A percentile compares a stretch with the other conserved stretches of the same genome.
Conservation (phyloP, 2,888 invertebrate genomes). For the Acanthopleura granulata region DNA sequence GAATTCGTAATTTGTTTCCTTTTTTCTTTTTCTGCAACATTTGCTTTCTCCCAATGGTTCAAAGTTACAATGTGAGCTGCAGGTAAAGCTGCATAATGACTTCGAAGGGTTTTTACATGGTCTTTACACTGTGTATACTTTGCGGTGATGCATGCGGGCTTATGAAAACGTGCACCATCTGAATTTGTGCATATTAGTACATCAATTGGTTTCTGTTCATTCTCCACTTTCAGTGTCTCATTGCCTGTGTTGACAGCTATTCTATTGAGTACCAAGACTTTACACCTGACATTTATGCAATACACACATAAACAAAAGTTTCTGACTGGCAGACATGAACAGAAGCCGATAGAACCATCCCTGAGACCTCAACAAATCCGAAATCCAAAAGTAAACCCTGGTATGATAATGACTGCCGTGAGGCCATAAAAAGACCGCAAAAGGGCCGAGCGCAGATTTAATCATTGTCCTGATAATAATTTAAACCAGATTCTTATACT, state of each 20-base stretch:
- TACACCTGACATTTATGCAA: slow-evolving; percentile 18
- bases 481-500: too few species aligned
- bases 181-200: slow-evolving; percentile 14
- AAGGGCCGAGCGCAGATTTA: too few species aligned
- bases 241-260: background rate
- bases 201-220: slow-evolving; percentile 5
- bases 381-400: too few species aligned
- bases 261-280: background rate
- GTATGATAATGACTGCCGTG: too few species aligned
- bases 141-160: background rate
- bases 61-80: background rate
- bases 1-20: background rate
- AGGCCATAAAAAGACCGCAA: too few species aligned
- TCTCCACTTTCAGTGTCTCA: background rate
- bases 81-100: background rate
- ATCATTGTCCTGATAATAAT: too few species aligned
- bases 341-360: too few species aligned
- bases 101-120: background rate
- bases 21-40: background rate
- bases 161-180: slow-evolving; percentile 21
- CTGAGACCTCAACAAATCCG: too few species aligned
- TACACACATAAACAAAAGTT: slow-evolving; percentile 17
- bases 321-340: background rate
- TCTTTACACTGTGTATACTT: background rate
- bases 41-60: slow-evolving; percentile 17